A percentile compares a stretch with the other conserved stretches of the same genome.
Evolutionary conservation across 2,797 vertebrate genomes (phyloP).

Genomic region (Helicolenus hilgendorfi): DNA sequence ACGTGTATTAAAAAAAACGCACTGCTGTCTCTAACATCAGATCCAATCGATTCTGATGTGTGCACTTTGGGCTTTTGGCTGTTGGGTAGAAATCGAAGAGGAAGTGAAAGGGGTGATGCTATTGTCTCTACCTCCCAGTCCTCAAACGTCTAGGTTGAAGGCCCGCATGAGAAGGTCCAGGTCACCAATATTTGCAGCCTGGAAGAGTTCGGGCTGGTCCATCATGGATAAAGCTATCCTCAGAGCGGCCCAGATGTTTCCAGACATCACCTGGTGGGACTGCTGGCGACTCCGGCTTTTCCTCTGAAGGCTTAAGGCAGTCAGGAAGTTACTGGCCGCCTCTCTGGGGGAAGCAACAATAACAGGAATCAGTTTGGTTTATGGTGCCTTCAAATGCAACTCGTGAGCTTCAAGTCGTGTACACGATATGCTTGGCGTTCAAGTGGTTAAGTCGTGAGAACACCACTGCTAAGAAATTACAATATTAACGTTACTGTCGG

Average conservation of each 20-base stretch:
- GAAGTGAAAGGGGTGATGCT: conserved; percentile 5
- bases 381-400: no score
- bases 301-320: conserved; percentile 96
- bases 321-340: conserved; percentile 98
- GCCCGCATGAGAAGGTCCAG: conserved; percentile 97
- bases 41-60: conserved; percentile 48
- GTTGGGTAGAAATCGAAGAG: conserved; percentile 49
- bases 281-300: conserved; percentile 97
- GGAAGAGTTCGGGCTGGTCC: conserved; percentile 98
- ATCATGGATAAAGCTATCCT: conserved; percentile 98
- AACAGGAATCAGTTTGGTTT: background rate
- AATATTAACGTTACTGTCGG: no score
- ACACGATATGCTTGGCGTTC: no score
- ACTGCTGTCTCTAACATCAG: conserved; percentile 20
- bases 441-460: no score
- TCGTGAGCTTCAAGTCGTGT: no score
- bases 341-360: conserved; percentile 90
- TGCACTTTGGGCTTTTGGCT: conserved; percentile 87
- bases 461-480: no score
- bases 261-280: conserved; percentile 97
- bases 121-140: conserved; percentile 21
- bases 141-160: conserved; percentile 96
- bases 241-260: conserved; percentile 98
- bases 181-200: conserved; percentile 98
- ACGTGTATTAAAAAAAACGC: conserved; percentile 64